Evolutionary conservation across 1,140 invertebrate genomes (phyloP), one percentile per base, ranked within the genome.

Genomic region (Nasonia giraulti): DNA sequence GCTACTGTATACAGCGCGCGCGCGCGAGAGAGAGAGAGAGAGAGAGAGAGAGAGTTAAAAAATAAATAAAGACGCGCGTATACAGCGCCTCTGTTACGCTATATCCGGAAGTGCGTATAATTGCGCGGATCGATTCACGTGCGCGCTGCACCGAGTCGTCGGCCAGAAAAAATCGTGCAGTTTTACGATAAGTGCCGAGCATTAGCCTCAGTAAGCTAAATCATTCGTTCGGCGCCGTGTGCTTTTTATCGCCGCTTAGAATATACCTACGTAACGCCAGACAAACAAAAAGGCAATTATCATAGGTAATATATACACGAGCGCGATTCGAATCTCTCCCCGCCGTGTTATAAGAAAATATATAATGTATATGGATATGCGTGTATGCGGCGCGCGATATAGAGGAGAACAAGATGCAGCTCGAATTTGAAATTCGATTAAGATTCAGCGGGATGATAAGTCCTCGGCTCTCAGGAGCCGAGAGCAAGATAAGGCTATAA

Each of bases 391-490:
- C 4, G 17, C 71, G 50, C 55, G 50, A 82, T 50, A 74, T 50
- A 80, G 62, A 76, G 14, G 55, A 4, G 55, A 7, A 62, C 80
- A 82, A 82, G 80, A 77, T 62, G 55, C 55, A 62, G 55, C 55
- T 62, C 55, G 55, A 62, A 62, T 62, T 62, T 62, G 55, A 62
- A 62, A 62, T 85, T 85, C 80, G 80, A 85, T 85, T 85, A 85
- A 85, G 84, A 85, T 85, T 62, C 80, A 47, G 12, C 40, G 62
- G n/a, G 17, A 20, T 50, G 84, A 85, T 85, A 85, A 82, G 69
- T n/a, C 76, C 33, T 37, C 12, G 23, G 23, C 73, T 17, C 73
- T 17, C 77, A 2, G 27, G 31, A 84, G 84, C 50, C 73, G 84
- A 85, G 73, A 74, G 76, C 20, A 27, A 85, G 84, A 85, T 80